Conservation (phyloP, 2,113 vertebrate genomes). For the Peromyscus californicus region DNA sequence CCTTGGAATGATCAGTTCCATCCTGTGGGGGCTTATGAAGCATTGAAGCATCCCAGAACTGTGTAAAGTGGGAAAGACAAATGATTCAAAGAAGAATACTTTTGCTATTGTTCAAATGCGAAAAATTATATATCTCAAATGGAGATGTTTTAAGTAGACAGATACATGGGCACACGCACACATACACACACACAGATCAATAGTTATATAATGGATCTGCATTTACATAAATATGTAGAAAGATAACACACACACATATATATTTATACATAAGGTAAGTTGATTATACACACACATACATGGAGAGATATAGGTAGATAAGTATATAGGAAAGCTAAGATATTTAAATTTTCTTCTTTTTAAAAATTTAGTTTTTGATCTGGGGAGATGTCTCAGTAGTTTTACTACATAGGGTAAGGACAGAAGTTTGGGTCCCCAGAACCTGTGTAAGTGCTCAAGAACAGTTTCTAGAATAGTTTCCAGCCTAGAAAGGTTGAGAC, state of each 20-base stretch:
- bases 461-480: background rate
- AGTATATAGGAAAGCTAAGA: background rate
- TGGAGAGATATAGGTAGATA: background rate
- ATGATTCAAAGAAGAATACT: background rate
- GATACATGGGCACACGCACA: too few species aligned
- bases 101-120: background rate
- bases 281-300: background rate
- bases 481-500: background rate
- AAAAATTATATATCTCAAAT: background rate
- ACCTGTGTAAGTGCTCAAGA: background rate
- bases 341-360: background rate
- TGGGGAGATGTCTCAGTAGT: background rate
- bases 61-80: background rate
- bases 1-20: background rate
- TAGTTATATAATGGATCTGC: background rate
- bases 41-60: background rate
- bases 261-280: background rate
- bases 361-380: background rate
- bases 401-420: background rate
- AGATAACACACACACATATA: background rate
- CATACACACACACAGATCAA: background rate
- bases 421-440: background rate
- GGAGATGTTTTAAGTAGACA: background rate
- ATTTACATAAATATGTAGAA: background rate
- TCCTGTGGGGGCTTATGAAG: background rate